A percentile compares a stretch with the other conserved stretches of the same genome.
These are phyloP conservation scores for Crossoptilon crossoptilon DNA, from an alignment of 2,797 vertebrate genomes.

Conservation along the genomic window DNA sequence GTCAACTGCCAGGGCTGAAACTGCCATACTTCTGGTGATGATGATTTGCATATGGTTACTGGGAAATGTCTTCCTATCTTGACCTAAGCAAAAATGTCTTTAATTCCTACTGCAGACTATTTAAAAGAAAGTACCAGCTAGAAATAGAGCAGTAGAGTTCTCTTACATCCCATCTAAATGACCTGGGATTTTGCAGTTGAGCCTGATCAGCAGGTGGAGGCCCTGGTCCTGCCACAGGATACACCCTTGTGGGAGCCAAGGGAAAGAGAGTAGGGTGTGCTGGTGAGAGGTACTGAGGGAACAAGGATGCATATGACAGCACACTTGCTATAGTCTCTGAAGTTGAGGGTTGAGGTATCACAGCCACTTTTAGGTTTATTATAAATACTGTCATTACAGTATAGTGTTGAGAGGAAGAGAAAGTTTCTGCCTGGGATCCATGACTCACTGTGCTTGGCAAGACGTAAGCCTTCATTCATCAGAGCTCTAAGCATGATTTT, in stretches of 20 bases:
- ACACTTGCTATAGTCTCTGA: not conserved
- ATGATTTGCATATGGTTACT: accelerated
- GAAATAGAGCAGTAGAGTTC: not conserved
- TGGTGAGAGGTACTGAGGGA: accelerated
- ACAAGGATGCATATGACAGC: not conserved
- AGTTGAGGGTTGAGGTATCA: not conserved
- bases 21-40: not conserved
- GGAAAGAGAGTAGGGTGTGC: not conserved
- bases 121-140: not conserved
- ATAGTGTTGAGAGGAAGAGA: not conserved
- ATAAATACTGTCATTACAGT: not conserved
- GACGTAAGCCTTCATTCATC: not conserved
- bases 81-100: not conserved
- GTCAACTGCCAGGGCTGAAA: not conserved
- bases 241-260: not conserved
- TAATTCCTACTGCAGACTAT: not conserved
- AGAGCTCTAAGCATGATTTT: not conserved
- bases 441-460: slow-evolving; percentile 32
- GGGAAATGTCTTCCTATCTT: not conserved
- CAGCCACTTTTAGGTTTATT: not conserved
- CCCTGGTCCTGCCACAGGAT: not conserved
- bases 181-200: too few relatives aligned
- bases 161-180: not conserved
- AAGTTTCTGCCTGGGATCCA: not conserved
- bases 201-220: not conserved